phyloP scores from a whole-genome alignment of 1,140 invertebrate genomes.

The Pseudomyrmex flavicornis region DNA sequence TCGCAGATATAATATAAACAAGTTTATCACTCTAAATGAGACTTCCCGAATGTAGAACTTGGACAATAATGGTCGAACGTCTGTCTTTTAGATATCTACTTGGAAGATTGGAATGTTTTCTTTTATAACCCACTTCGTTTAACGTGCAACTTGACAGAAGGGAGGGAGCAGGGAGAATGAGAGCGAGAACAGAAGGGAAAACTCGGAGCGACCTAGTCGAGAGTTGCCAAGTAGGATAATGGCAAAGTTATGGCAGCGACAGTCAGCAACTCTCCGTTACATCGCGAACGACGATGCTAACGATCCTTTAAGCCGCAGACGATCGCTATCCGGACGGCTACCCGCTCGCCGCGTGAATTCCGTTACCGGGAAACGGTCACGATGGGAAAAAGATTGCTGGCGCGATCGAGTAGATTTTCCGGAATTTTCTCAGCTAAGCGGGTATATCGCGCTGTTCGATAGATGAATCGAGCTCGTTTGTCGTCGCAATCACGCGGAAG shows the following conservation, averaged over 20 bases:
- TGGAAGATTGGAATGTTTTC: conserved; percentile 7
- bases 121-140: conserved; percentile 49
- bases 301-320: conserved; percentile 71
- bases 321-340: conserved; percentile 28
- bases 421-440: conserved; percentile 14
- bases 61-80: conserved; percentile 15
- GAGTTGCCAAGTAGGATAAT: conserved; percentile 80
- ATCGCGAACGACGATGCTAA: conserved; percentile 71
- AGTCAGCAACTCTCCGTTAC: conserved; percentile 48
- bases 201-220: conserved; percentile 51
- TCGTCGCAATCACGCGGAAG: conserved; percentile 45
- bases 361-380: background rate
- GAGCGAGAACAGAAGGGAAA: conserved; percentile 6
- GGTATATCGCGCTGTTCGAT: conserved; percentile 1
- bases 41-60: background rate
- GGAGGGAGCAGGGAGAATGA: background rate
- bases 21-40: conserved; percentile 5
- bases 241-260: conserved; percentile 75
- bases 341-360: conserved; percentile 34
- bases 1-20: conserved; percentile 24
- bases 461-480: conserved; percentile 44
- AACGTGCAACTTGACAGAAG: conserved; percentile 28
- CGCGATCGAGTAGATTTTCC: conserved; percentile 49
- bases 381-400: conserved; percentile 47
- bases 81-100: conserved; percentile 29